A percentile compares a stretch with the other conserved stretches of the same genome.
These are phyloP conservation scores for Eristalis intricaria DNA, from an alignment of 2,888 invertebrate species.

Conservation along the genomic window DNA sequence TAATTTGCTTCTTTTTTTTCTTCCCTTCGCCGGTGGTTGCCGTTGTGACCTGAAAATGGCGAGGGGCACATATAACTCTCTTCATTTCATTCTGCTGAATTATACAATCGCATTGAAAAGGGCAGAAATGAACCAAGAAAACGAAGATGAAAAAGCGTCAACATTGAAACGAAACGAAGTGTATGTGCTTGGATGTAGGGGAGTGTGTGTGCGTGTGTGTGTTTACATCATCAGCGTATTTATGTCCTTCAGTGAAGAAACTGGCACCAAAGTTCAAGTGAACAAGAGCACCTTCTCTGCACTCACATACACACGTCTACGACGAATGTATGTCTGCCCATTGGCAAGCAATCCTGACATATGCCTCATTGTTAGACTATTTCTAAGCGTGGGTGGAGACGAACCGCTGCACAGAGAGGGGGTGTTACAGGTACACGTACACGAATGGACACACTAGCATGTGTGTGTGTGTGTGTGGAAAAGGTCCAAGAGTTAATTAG, in stretches of 20 bases:
- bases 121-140: conserved; percentile 8
- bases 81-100: conserved; percentile 47
- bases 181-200: neutral
- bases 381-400: conserved; percentile 45
- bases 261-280: conserved; percentile 54
- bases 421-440: neutral
- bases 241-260: conserved; percentile 42
- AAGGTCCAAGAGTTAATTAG: conserved; percentile 67
- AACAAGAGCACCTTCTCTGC: conserved; percentile 2
- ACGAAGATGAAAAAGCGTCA: conserved; percentile 16
- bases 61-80: conserved; percentile 31
- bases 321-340: conserved; percentile 1
- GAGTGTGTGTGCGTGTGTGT: neutral
- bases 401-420: conserved; percentile 20
- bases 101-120: conserved; percentile 32
- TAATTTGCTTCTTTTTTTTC: conserved; percentile 39
- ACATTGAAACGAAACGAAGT: conserved; percentile 25
- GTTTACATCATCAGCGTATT: conserved; percentile 46
- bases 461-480: conserved; percentile 29
- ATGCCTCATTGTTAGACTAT: conserved; percentile 52
- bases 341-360: conserved; percentile 47
- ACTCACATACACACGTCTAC: neutral
- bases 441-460: conserved; percentile 4
- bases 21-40: conserved; percentile 3
- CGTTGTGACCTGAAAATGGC: neutral